Evolutionary conservation across 2,888 invertebrate genomes (phyloP).

Genomic region (Poecilus cupreus): DNA sequence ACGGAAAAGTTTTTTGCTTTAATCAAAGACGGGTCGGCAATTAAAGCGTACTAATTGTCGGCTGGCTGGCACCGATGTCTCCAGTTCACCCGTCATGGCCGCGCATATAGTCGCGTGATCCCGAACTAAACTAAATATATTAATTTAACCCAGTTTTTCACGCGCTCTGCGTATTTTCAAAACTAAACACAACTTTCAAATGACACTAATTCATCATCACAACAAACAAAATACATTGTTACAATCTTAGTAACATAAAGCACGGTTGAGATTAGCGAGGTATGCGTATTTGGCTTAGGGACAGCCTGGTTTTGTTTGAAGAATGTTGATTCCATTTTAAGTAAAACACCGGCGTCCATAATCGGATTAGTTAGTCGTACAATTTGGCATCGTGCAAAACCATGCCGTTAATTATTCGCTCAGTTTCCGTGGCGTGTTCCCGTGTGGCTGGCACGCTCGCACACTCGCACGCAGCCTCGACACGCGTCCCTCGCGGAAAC

Average conservation of each 20-base stretch:
- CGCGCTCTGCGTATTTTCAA: neutral
- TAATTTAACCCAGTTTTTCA: slow-evolving; percentile 17
- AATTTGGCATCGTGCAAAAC: neutral
- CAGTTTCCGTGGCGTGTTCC: slow-evolving; percentile 33
- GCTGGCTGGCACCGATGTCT: slow-evolving; percentile 11
- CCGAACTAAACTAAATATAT: neutral
- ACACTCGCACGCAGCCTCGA: neutral
- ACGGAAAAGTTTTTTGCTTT: slow-evolving; percentile 24
- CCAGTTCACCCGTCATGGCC: neutral
- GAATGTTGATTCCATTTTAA: slow-evolving; percentile 11
- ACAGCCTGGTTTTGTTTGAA: neutral
- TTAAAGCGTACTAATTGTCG: slow-evolving; percentile 46
- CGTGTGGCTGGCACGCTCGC: neutral
- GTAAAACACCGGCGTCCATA: slow-evolving; percentile 28
- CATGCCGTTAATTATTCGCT: slow-evolving; percentile 32
- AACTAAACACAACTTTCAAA: neutral
- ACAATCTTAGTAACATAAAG: too few relatives aligned
- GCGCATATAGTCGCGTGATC: neutral
- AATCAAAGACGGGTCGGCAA: slow-evolving; percentile 36
- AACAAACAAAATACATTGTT: neutral
- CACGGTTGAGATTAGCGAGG: neutral
- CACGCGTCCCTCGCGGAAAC: neutral
- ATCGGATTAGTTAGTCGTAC: slow-evolving; percentile 18
- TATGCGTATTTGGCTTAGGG: neutral
- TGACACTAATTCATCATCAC: too few relatives aligned